Evolutionary conservation across 2,797 vertebrate genomes (phyloP).

Genomic region (Argyrosomus regius): DNA sequence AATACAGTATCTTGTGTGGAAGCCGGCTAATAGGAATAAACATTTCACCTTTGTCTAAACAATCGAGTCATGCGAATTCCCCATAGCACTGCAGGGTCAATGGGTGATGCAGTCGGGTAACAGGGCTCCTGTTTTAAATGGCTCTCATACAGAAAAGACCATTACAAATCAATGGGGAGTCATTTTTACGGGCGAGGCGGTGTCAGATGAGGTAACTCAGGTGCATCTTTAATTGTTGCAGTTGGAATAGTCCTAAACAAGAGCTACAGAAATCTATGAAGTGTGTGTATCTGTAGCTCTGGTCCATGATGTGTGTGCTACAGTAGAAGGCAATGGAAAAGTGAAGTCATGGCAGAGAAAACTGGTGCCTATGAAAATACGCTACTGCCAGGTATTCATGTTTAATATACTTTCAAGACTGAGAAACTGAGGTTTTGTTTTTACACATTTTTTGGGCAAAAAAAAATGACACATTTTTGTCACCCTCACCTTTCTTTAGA

Average conservation of each 20-base stretch:
- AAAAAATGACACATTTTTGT: not conserved
- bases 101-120: conserved; percentile 63
- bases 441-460: not conserved
- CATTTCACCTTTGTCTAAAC: conserved; percentile 87
- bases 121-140: conserved; percentile 67
- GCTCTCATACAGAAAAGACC: conserved; percentile 62
- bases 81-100: conserved; percentile 71
- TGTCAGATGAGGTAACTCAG: conserved; percentile 68
- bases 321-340: conserved; percentile 3
- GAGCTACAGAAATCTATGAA: conserved; percentile 59
- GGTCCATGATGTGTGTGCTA: not conserved
- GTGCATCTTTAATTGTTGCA: conserved; percentile 77
- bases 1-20: conserved; percentile 78
- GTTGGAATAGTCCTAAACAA: conserved; percentile 31
- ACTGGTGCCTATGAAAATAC: conserved; percentile 1
- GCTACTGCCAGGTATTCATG: not conserved
- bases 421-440: not conserved
- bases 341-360: not conserved
- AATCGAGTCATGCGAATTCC: conserved; percentile 81
- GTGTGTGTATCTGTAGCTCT: conserved; percentile 3
- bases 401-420: conserved; percentile 6
- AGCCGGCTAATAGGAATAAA: conserved; percentile 85
- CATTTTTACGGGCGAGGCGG: conserved; percentile 45
- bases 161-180: conserved; percentile 67
- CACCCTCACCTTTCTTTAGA: not conserved